phyloP scores from a whole-genome alignment of 2,113 vertebrate genomes.

The Neomonachus schauinslandi region DNA sequence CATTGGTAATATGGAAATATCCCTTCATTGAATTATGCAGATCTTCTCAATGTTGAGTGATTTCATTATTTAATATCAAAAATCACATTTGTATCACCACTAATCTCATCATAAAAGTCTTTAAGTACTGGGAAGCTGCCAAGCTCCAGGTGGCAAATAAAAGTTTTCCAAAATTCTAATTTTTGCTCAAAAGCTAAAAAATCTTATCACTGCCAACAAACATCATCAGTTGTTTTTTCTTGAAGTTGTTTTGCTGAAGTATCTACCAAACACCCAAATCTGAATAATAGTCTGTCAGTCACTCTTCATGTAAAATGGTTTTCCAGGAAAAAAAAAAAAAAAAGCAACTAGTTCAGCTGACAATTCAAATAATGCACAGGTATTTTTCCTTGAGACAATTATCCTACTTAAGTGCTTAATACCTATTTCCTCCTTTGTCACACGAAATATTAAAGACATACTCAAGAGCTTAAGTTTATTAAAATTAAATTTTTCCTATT shows the following conservation, averaged over 20 bases:
- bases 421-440: neutral
- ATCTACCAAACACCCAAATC: neutral
- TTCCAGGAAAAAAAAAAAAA: neutral
- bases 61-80: slow-evolving; percentile 1
- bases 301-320: neutral
- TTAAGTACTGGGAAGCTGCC: neutral
- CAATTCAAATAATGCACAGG: neutral
- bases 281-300: neutral
- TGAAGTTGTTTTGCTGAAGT: neutral
- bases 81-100: neutral
- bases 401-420: neutral
- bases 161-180: slow-evolving; percentile 7
- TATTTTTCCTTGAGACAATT: neutral
- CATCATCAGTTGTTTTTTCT: neutral
- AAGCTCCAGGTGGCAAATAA: neutral
- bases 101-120: slow-evolving; percentile 25
- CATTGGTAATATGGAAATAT: neutral
- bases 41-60: neutral
- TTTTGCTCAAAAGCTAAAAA: slow-evolving; percentile 8
- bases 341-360: neutral
- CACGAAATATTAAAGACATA: neutral
- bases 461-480: neutral
- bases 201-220: neutral
- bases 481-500: slow-evolving; percentile 10
- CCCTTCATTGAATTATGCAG: neutral